Evolutionary conservation across 2,888 invertebrate species (phyloP), one percentile per base, ranked within the genome.

Genomic region (Lomographa bimaculata): DNA sequence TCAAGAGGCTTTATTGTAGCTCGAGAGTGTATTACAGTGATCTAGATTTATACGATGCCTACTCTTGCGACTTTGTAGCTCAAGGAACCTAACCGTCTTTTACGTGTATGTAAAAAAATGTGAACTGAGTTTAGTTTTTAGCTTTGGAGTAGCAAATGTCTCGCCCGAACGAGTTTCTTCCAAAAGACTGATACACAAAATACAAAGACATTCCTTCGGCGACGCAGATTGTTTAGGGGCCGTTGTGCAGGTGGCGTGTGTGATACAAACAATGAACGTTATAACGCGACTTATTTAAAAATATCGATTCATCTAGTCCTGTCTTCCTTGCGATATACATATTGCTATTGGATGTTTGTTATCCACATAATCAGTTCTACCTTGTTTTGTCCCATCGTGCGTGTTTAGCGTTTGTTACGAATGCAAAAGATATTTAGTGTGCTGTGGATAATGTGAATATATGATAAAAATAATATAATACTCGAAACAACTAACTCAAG

Each of bases 231-330:
- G 30, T 40, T 28, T 29, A 32, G 51, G 41, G 33, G 38, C 17
- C 37, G 17, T 32, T 14, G 3, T 14, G 36, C 46, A 41, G 59
- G 59, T 57, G 60, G 58, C n/a, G n/a, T 48, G 57, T 45, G 55
- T 46, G 54, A 42, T 50, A 47, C 37, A 50, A 50, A 54, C 40
- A 54, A 34, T 43, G 50, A 37, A 57, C 53, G 44, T 42, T 55
- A 25, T 37, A 43, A 50, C 33, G 35, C 49, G 43, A 51, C 47
- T 54, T 54, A 52, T 44, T 43, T 40, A 34, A 44, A 49, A 57
- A 60, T 62, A 57, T 60, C 50, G 57, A 68, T 59, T 69, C 68
- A 69, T 78, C 80, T 79, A 81, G 81, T 81, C 80, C 68, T 63
- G 79, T 79, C 79, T 81, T 80, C 80, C 79, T 71, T 65, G 62